Evolutionary conservation across 2,113 vertebrate species (phyloP), one percentile per base, ranked within the genome.

Genomic region (Meles meles): DNA sequence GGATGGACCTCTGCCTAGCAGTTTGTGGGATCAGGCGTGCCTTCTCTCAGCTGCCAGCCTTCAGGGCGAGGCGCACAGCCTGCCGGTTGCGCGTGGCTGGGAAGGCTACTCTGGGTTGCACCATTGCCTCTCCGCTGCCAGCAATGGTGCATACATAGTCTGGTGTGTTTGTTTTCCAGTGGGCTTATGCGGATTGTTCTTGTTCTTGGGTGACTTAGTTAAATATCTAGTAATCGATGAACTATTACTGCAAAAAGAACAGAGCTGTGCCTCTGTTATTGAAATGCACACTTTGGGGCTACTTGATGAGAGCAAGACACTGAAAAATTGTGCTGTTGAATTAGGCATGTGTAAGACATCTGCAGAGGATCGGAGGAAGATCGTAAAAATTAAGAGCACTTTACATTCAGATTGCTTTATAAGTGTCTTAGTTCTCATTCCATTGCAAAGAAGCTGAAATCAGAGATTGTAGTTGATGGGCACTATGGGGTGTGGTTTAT

Each of bases 151-250:
- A 85, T 39, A 39, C 18, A 15, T 15, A 77, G 29, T 65, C 34
- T 82, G 17, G 12, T 49, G 39, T 39, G 27, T 72, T 94, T 95
- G 59, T 44, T 90, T 88, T n/a, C 49, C 61, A 55, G 0, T 90
- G 20, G 69, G 2, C 92, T 80, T 93, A 57, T 39, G 47, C 21
- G 6, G 37, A 8, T 65, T 71, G 31, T 90, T 97, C 37, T 79
- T 88, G n/a, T 49, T 89, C 39, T 18, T 91, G 10, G 82, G 39
- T 72, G 52, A 94, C 42, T 90, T 77, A 61, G 59, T 92, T 96
- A 96, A 96, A 85, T 85, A 90, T 96, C 88, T 85, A 93, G 57
- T 93, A 71, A 94, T 63, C 27, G 76, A 69, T 93, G 55, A 77
- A 86, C 21, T 65, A 52, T 81, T 49, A 25, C 63, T 72, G 42